These are phyloP conservation scores for Sylvia atricapilla DNA, from an alignment of 2,113 vertebrate genomes.

Conservation along the genomic window DNA sequence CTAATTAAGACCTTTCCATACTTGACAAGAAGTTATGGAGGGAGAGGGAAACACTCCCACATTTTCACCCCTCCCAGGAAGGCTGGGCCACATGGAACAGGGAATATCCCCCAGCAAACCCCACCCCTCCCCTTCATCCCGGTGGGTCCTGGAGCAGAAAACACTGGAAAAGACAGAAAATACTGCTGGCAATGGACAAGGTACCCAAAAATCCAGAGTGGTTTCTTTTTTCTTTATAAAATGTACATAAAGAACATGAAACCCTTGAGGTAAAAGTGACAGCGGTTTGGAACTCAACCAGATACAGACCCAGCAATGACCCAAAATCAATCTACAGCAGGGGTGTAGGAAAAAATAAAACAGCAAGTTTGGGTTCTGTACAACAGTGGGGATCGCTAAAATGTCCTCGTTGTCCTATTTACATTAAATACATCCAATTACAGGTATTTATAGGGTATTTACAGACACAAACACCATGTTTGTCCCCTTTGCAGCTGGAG, in stretches of 20 bases:
- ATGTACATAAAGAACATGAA: constrained; percentile 50
- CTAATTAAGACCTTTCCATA: neutral
- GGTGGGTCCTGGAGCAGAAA: accelerated
- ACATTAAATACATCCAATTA: constrained; percentile 47
- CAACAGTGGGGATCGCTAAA: neutral
- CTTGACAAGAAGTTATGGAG: neutral
- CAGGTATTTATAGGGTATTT: constrained; percentile 48
- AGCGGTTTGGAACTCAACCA: constrained; percentile 26
- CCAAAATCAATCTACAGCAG: neutral
- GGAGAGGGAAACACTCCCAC: neutral
- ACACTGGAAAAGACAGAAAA: neutral
- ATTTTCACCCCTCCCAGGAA: neutral
- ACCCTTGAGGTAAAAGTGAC: constrained; percentile 48
- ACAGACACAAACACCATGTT: neutral
- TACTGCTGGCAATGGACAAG: neutral
- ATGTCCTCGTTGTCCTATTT: neutral
- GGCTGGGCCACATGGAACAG: accelerated
- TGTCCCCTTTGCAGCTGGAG: neutral
- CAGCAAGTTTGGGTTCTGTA: neutral
- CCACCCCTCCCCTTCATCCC: neutral
- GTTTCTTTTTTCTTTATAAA: constrained; percentile 41
- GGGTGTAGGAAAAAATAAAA: constrained; percentile 31
- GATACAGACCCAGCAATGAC: constrained; percentile 22
- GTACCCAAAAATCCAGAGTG: neutral
- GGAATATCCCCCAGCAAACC: neutral